phyloP scores from a whole-genome alignment of 1,140 invertebrate species.

The Melipona quadrifasciata region DNA sequence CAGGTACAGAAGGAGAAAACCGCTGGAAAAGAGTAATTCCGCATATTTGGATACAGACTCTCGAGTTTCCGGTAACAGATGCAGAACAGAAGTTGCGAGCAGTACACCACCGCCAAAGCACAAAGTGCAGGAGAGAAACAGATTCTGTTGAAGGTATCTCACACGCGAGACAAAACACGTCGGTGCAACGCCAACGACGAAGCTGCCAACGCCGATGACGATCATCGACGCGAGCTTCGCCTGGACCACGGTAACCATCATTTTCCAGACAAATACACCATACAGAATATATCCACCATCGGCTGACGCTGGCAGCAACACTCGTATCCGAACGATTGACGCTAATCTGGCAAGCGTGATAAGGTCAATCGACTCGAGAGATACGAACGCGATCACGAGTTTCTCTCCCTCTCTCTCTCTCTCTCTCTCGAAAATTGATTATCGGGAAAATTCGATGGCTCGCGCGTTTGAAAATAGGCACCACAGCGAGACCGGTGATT shows the following conservation, averaged over 20 bases:
- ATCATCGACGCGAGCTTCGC: constrained; percentile 88
- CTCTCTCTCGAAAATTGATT: constrained; percentile 33
- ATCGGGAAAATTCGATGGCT: constrained; percentile 21
- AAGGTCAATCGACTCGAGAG: constrained; percentile 44
- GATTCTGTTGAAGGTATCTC: constrained; percentile 80
- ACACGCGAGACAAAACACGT: constrained; percentile 83
- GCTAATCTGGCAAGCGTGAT: constrained; percentile 49
- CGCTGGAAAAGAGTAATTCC: constrained; percentile 88
- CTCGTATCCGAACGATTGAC: constrained; percentile 17
- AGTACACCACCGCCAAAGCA: constrained; percentile 94
- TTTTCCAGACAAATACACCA: constrained; percentile 7
- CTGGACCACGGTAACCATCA: constrained; percentile 65
- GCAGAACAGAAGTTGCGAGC: constrained; percentile 90
- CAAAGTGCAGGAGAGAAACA: constrained; percentile 85
- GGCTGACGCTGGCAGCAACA: constrained; percentile 14
- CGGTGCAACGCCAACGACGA: constrained; percentile 87
- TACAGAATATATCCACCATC: not conserved
- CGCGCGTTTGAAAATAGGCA: not conserved
- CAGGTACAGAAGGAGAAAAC: constrained; percentile 91
- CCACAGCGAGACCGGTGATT: not conserved
- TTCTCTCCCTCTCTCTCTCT: not conserved
- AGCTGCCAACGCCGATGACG: constrained; percentile 85
- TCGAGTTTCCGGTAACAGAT: constrained; percentile 91
- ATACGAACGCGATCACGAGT: constrained; percentile 14
- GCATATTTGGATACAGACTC: constrained; percentile 83